Conservation (phyloP, 92 coral and sea anemone species). For the Epizoanthus stellaris region DNA sequence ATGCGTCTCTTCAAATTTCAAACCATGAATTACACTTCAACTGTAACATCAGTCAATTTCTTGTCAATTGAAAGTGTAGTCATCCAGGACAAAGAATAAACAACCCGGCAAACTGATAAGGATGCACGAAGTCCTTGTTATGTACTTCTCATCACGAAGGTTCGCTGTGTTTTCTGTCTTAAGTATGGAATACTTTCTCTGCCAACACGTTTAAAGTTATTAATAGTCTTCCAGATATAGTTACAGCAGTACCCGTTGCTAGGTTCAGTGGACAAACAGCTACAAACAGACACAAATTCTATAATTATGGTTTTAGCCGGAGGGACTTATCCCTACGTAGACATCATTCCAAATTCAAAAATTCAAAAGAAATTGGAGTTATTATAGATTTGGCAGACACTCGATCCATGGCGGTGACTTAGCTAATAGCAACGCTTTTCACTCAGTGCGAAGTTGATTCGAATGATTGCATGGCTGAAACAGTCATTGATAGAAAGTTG, state of each 20-base stretch:
- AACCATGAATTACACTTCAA: neutral
- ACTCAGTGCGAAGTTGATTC: neutral
- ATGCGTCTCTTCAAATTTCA: conserved; percentile 14
- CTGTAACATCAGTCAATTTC: conserved; percentile 5
- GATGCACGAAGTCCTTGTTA: neutral
- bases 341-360: conserved; percentile 17
- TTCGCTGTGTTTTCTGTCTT: neutral
- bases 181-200: neutral
- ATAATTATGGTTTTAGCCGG: conserved; percentile 26
- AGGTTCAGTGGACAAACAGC: neutral
- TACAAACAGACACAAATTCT: neutral
- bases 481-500: no score
- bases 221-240: conserved; percentile 18
- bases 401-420: neutral
- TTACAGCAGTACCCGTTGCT: neutral
- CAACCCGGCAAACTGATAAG: neutral
- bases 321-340: neutral
- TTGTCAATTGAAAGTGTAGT: conserved; percentile 6
- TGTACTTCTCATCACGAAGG: neutral
- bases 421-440: neutral
- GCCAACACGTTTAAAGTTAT: neutral
- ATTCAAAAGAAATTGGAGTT: neutral
- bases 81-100: conserved; percentile 24
- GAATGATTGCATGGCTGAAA: no score
- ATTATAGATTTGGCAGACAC: neutral